Base-by-base conservation (phyloP, 53 echinoderm and acorn worm species). In the Patiria pectinifera region DNA sequence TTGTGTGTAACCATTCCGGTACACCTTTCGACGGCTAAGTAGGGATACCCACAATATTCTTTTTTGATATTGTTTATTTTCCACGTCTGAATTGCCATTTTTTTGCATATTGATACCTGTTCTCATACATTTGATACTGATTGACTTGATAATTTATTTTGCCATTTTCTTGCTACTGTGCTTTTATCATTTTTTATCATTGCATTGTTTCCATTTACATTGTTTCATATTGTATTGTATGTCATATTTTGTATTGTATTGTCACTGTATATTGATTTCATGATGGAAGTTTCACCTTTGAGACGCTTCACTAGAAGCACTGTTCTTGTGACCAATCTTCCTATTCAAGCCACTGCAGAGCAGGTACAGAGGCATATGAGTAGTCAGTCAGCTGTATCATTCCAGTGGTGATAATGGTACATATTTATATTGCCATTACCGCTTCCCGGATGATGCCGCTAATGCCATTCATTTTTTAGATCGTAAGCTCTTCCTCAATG, bases 351-450 rank as follows among this genome's bases (percentile, higher is more conserved):
- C 85, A 43, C 35, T n/a, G 45, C 23, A 61, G 70, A 44, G 85
- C 70, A 85, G 70, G 44, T 85, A 11, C 53, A 71, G 49, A 5
- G 53, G 16, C 53, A 48, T 47, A 47, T 48, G 53, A 48, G 81
- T 1, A 81, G 60, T 60, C 12, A 60, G 60, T 12, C 8, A 2
- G 12, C 12, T 60, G 60, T 60, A 60, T 60, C 60, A 60, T 60
- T 60, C 60, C 14, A 49, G 47, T 48, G 53, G 48, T n/a, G 53
- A 18, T 11, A 46, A 81, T 81, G 81, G 81, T 48, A 48, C 48
- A 48, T 81, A 81, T 48, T 47, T 81, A 26, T 48, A 81, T 18
- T 81, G 81, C 53, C 81, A 81, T 48, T 81, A 81, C n/a, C 48
- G n/a, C 49, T 81, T 49, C 49, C 81, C 81, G 15, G 81, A 47